Evolutionary conservation across 2,888 invertebrate genomes (phyloP).

Genomic region (Kuschelorhynchus macadamiae): DNA sequence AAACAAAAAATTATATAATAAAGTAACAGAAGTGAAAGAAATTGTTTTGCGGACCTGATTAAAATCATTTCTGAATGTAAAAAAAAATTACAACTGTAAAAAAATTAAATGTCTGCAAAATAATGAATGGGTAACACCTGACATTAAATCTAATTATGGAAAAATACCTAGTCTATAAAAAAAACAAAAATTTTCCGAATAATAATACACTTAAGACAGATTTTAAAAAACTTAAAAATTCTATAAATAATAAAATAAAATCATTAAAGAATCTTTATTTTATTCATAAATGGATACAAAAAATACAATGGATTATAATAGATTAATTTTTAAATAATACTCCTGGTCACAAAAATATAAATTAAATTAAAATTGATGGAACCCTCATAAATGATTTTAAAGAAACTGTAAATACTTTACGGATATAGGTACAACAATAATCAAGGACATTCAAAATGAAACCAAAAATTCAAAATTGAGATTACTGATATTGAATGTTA

Average conservation of each 20-base stretch:
- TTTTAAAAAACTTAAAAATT: conserved; percentile 14
- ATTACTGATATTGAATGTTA: not conserved
- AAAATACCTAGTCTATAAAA: conserved; percentile 3
- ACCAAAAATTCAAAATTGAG: not conserved
- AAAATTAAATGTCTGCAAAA: conserved; percentile 11
- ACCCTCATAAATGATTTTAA: not conserved
- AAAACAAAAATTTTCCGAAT: not conserved
- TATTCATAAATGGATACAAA: not conserved
- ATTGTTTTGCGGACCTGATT: conserved; percentile 1
- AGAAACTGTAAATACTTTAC: conserved; percentile 7
- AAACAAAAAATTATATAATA: conserved; percentile 8
- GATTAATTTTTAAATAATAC: conserved; percentile 3
- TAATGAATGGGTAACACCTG: conserved; percentile 15
- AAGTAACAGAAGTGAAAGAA: not conserved
- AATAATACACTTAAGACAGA: not conserved
- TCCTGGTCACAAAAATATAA: not conserved
- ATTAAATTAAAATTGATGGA: conserved; percentile 1
- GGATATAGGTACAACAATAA: conserved; percentile 10
- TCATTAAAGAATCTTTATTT: conserved; percentile 4
- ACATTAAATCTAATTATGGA: conserved; percentile 5
- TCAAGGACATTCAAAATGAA: not conserved
- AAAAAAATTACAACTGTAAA: conserved; percentile 3
- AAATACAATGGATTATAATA: conserved; percentile 5
- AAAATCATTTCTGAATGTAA: not conserved
- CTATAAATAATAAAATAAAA: conserved; percentile 7